Evolutionary conservation across 2,113 vertebrate species (phyloP), one percentile per base, ranked within the genome.

Genomic region (Syrmaticus mikado): DNA sequence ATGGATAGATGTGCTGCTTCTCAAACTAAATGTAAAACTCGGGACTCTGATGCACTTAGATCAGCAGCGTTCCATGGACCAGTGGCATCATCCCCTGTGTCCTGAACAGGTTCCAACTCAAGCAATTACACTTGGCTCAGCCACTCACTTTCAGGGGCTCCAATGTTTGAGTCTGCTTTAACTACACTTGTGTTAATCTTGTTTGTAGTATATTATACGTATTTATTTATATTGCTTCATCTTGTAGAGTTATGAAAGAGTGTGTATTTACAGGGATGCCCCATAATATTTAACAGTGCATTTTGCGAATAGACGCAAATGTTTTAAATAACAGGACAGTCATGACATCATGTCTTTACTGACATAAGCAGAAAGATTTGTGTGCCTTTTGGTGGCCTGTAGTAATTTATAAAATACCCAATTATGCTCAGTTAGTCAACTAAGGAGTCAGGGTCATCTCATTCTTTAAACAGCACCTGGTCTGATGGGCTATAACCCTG

Each of bases 211-310:
- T 66, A 6, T 68, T 72, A 58, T 68, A 53, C 53, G 30, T 62
- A 43, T 36, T 28, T 40, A 13, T 62, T 73, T 9, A 1, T 66
- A 52, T 72, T 73, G 50, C 76, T 93, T 92, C n/a, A 30, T 84
- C 25, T 66, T 25, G 17, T 24, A 70, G 60, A 21, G 58, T 87
- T 87, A 48, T 19, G 8, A 11, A 48, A 34, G 21, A 57, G 4
- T 82, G 53, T 20, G 3, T 87, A 16, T 89, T 85, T 89, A 76
- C 13, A 79, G 81, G 32, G 21, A 43, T 81, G 73, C 36, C 20
- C 64, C 46, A 48, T 92, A 83, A 89, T 74, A 90, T 80, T 95
- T 92, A 86, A 85, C 87, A 46, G 65, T 90, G 46, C 46, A 36
- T 85, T 79, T 92, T 88, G 64, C 85, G 68, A 48, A 27, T 19